phyloP scores from a whole-genome alignment of 2,113 vertebrate species.

The Colossoma macropomum region DNA sequence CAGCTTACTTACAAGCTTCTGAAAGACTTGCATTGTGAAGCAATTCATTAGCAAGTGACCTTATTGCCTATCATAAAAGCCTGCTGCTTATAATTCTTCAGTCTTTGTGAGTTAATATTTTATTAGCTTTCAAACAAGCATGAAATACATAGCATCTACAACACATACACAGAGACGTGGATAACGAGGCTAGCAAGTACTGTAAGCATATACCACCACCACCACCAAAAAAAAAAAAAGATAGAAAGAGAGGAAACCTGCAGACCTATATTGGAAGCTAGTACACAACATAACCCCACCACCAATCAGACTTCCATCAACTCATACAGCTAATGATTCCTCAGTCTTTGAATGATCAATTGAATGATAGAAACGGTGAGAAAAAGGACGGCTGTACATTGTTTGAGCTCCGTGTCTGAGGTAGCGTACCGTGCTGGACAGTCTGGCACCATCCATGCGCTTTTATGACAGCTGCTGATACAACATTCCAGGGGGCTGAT shows the following conservation, averaged over 20 bases:
- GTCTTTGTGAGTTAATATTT: neutral
- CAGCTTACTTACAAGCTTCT: neutral
- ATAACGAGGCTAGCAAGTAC: too few relatives aligned
- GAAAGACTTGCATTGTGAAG: neutral
- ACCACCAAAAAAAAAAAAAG: too few relatives aligned
- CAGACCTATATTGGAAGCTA: too few relatives aligned
- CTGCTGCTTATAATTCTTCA: neutral
- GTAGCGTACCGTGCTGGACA: neutral
- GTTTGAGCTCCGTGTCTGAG: conserved; percentile 4
- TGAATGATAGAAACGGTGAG: neutral
- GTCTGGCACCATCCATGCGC: conserved; percentile 34
- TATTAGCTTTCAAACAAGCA: neutral
- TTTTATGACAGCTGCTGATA: conserved; percentile 54
- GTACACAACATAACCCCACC: too few relatives aligned
- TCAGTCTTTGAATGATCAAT: neutral
- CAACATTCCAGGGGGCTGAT: conserved; percentile 41
- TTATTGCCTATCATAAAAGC: neutral
- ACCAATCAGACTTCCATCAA: too few relatives aligned
- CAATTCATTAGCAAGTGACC: neutral
- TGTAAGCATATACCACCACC: too few relatives aligned
- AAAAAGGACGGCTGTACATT: neutral
- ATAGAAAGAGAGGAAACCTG: too few relatives aligned
- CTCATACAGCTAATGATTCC: neutral
- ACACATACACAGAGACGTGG: too few relatives aligned
- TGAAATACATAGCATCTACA: neutral